Evolutionary conservation across 2,888 invertebrate genomes (phyloP).

Genomic region (Diaphora mendica): DNA sequence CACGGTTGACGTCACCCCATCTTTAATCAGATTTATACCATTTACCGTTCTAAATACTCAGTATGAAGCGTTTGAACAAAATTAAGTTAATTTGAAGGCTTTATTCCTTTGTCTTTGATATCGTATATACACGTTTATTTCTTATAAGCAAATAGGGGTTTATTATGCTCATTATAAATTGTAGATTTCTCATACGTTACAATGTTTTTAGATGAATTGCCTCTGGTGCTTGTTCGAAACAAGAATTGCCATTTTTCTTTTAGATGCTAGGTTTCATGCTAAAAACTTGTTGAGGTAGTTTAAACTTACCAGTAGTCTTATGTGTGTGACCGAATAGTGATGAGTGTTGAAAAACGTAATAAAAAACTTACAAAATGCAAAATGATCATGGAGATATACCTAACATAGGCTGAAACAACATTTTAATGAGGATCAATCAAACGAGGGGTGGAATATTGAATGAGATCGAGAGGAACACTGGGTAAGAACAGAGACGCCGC

Average conservation of each 20-base stretch:
- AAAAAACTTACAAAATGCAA: too few species aligned
- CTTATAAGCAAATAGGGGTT: conserved; percentile 17
- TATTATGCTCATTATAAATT: conserved; percentile 7
- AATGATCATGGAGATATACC: too few species aligned
- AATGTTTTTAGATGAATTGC: neutral
- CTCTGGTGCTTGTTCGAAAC: neutral
- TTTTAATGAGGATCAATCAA: too few species aligned
- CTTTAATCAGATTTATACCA: conserved; percentile 65
- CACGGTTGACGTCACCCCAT: conserved; percentile 39
- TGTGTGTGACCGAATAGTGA: too few species aligned
- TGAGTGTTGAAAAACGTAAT: too few species aligned
- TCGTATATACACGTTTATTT: conserved; percentile 11
- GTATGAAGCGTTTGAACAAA: conserved; percentile 57
- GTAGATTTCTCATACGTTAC: neutral
- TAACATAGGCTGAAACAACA: too few species aligned
- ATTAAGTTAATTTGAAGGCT: conserved; percentile 55
- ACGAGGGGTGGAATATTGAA: too few species aligned
- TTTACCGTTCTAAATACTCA: conserved; percentile 64
- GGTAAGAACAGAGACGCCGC: too few species aligned
- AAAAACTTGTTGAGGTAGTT: neutral
- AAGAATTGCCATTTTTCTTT: neutral
- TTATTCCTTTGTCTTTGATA: conserved; percentile 35
- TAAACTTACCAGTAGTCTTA: too few species aligned
- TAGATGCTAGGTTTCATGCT: neutral
- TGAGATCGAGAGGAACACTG: too few species aligned